Base-by-base conservation (phyloP, 92 coral and sea anemone species). In the Virgularia gustaviana region DNA sequence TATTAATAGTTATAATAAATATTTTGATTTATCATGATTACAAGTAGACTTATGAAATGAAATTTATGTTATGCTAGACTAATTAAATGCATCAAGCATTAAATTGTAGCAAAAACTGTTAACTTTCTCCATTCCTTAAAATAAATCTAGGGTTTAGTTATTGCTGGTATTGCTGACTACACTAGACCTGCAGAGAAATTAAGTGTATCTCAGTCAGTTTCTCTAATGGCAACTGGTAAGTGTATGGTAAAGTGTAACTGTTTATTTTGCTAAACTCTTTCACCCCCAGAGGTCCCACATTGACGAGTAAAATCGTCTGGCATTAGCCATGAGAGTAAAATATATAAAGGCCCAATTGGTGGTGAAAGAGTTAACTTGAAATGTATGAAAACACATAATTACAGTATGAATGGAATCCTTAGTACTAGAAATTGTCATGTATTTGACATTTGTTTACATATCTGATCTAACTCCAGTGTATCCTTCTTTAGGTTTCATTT, bases 151-250 rank as follows among this genome's bases (percentile, higher is more conserved):
- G 97, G 97, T 24, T 85, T 91, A 12, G 97, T 91, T 28, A 80
- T 91, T 53, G 97, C 97, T 57, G 97, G 97, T 33, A 86, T 91
- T 35, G 97, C 97, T 43, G 97, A 91, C 56, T 88, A 83, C 59
- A 95, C 97, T 38, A 88, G 97, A 62, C 97, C 97, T 44, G 97
- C 97, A 38, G 97, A 91, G 24, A 91, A 77, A 72, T 88, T 91
- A 38, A 91, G 97, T 60, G 84, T 85, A 18, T 67, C 96, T n/a
- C 98, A 92, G 82, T 92, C 98, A 37, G 64, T 89, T 37, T 95
- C 98, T 22, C 60, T 92, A 45, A 85, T 89, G 18, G 98, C 98
- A 70, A 92, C 98, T 65, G 98, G 98, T 89, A 36, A 32, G 81
- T n/a, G n/a, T n/a, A n/a, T n/a, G n/a, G n/a, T n/a, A n/a, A n/a